Evolutionary conservation across 2,797 vertebrate species (phyloP).

Genomic region (Rousettus madagascariensis): DNA sequence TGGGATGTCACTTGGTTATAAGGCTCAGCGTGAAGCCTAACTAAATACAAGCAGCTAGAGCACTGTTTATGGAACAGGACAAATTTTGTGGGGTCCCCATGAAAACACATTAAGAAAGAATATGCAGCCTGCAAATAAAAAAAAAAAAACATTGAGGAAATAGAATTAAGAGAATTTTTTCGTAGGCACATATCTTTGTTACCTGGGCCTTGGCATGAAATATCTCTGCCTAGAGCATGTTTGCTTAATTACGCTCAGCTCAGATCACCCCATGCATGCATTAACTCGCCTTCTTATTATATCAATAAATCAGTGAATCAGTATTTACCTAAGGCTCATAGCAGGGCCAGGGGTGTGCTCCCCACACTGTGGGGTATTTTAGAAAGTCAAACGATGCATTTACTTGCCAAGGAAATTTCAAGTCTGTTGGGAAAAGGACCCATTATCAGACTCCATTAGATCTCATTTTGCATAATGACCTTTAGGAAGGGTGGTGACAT

Average conservation of each 20-base stretch:
- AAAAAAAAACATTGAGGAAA: not conserved
- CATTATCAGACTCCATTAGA: not conserved
- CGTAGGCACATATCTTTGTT: not conserved
- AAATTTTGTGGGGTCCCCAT: not conserved
- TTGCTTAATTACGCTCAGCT: not conserved
- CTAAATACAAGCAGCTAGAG: rapidly evolving
- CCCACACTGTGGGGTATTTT: not conserved
- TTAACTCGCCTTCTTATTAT: constrained; percentile 35
- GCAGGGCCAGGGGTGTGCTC: not conserved
- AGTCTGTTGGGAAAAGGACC: not conserved
- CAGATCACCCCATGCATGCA: not conserved
- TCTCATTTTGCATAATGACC: not conserved
- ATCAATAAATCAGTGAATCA: not conserved
- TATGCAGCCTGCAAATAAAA: not conserved
- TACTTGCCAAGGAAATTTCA: not conserved
- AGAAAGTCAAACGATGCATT: constrained; percentile 1
- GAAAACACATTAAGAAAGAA: not conserved
- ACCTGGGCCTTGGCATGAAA: not conserved
- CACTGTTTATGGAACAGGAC: not conserved
- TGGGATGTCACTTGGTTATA: not conserved
- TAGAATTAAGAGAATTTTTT: not conserved
- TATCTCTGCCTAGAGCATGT: not conserved
- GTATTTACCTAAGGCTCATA: constrained; percentile 50
- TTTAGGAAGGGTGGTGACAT: not conserved
- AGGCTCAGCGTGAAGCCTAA: not conserved